phyloP scores from a whole-genome alignment of 2,797 vertebrate species.

The Phoebastria nigripes region DNA sequence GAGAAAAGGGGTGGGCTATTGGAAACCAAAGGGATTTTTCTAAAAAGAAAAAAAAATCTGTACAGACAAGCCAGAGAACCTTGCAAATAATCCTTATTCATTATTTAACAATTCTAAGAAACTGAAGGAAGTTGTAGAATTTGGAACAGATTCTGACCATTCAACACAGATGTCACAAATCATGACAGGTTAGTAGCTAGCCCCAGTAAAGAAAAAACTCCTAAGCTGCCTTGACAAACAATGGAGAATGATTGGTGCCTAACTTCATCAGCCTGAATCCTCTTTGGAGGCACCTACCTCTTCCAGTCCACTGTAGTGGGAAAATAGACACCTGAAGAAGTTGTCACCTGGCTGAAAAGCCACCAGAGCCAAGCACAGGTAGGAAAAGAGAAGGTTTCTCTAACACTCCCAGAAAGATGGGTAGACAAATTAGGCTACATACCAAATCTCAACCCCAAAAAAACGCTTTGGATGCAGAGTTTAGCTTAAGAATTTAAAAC shows the following conservation, averaged over 20 bases:
- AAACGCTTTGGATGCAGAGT: not conserved
- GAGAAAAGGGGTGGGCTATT: not conserved
- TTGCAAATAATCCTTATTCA: not conserved
- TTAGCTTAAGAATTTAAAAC: not conserved
- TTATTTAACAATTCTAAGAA: not conserved
- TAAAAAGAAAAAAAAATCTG: not conserved
- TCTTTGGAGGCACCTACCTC: not conserved
- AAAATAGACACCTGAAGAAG: not conserved
- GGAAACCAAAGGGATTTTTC: not conserved
- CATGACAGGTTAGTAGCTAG: not conserved
- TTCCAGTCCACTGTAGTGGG: not conserved
- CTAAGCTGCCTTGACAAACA: not conserved
- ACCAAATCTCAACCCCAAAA: not conserved
- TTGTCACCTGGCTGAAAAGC: not conserved
- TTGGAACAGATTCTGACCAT: not conserved
- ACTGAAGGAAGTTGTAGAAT: not conserved
- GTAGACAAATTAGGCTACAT: not conserved
- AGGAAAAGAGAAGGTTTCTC: not conserved
- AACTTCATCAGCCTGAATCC: not conserved
- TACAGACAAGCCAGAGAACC: not conserved
- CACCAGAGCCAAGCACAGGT: not conserved
- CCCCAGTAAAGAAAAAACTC: not conserved
- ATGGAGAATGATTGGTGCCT: not conserved
- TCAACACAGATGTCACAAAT: not conserved
- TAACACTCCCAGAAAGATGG: not conserved